A percentile compares a stretch with the other conserved stretches of the same genome.
Evolutionary conservation across 2,113 vertebrate genomes (phyloP).

Genomic region (Phyllostomus hastatus): DNA sequence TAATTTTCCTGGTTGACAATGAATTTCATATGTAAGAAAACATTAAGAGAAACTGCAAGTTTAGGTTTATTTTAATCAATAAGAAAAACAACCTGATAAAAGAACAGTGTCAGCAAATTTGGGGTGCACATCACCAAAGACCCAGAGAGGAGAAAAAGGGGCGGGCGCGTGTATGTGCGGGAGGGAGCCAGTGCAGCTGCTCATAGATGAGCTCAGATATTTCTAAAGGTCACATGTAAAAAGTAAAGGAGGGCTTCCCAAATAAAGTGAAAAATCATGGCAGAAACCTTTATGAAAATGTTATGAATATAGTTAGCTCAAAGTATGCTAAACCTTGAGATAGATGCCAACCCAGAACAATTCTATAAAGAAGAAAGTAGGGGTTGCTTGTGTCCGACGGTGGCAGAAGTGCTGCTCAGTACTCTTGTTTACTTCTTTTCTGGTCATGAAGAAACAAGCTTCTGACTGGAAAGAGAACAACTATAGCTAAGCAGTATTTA

Average conservation of each 20-base stretch:
- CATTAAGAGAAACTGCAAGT: background rate
- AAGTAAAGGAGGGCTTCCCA: background rate
- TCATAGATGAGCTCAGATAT: background rate
- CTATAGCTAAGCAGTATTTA: background rate
- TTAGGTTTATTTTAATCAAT: background rate
- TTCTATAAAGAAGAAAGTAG: background rate
- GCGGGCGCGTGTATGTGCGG: background rate
- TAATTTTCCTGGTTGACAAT: background rate
- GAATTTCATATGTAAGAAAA: conserved; percentile 19
- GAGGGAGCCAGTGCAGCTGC: no score
- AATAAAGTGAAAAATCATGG: background rate
- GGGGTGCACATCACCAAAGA: background rate
- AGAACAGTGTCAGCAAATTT: background rate
- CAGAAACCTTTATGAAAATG: background rate
- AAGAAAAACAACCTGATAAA: background rate
- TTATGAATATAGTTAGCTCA: background rate
- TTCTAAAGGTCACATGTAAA: background rate
- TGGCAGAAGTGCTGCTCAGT: background rate
- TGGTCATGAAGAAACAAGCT: background rate
- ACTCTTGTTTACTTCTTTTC: background rate
- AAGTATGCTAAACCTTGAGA: background rate
- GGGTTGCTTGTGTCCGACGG: background rate
- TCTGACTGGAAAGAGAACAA: background rate
- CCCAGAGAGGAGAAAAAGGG: background rate
- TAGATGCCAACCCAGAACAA: background rate